These are phyloP conservation scores for Monopterus albus DNA, from an alignment of 2,113 vertebrate genomes.

Conservation along the genomic window DNA sequence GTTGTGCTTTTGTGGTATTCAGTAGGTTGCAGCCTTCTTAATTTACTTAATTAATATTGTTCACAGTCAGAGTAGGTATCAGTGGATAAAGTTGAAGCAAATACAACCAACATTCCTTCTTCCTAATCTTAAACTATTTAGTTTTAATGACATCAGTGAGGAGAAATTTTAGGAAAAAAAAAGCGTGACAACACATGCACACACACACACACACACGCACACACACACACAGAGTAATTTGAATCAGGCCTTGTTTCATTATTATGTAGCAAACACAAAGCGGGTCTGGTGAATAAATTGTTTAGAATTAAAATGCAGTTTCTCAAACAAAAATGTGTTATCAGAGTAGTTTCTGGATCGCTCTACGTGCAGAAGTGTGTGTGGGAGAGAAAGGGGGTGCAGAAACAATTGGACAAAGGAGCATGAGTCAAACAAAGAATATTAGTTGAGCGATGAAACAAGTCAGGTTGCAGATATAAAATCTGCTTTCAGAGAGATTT, in stretches of 20 bases:
- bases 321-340: conserved; percentile 1
- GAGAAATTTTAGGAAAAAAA: not conserved
- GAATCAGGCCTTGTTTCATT: not conserved
- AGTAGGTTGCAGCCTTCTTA: not conserved
- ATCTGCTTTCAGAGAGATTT: conserved; percentile 3
- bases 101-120: not conserved
- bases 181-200: not conserved
- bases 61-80: conserved; percentile 17
- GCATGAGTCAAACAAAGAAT: conserved; percentile 36
- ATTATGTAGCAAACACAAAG: conserved; percentile 1
- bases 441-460: conserved; percentile 25
- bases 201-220: too few species aligned
- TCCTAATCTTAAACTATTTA: conserved; percentile 15
- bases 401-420: conserved; percentile 45
- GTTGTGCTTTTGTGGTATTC: not conserved
- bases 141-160: conserved; percentile 20
- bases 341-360: conserved; percentile 24
- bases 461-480: conserved; percentile 14
- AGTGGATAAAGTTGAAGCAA: conserved; percentile 4
- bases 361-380: conserved; percentile 24
- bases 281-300: not conserved
- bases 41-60: conserved; percentile 8
- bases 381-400: conserved; percentile 34
- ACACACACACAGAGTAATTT: too few species aligned
- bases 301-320: conserved; percentile 9